Evolutionary conservation across 2,888 invertebrate species (phyloP).

Genomic region (Globia sparganii): DNA sequence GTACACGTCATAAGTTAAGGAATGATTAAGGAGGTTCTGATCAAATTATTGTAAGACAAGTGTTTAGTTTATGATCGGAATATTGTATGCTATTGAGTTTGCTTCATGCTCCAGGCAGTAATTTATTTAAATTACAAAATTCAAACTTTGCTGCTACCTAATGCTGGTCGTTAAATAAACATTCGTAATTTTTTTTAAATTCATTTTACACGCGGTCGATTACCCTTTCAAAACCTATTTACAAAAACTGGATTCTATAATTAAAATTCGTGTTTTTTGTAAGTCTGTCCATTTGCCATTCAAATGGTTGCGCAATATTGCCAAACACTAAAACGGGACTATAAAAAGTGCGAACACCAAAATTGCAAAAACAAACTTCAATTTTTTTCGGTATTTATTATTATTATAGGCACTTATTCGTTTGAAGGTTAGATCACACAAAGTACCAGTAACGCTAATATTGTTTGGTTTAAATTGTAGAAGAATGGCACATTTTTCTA

Average conservation of each 20-base stretch:
- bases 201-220: slow-evolving; percentile 16
- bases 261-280: slow-evolving; percentile 43
- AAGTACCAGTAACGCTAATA: slow-evolving; percentile 66
- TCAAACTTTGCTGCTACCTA: slow-evolving; percentile 1
- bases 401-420: slow-evolving; percentile 73
- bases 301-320: slow-evolving; percentile 58
- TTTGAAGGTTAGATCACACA: slow-evolving; percentile 69
- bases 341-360: slow-evolving; percentile 68
- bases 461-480: slow-evolving; percentile 61
- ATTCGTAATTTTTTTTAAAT: neutral
- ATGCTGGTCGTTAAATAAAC: slow-evolving; percentile 5
- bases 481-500: neutral
- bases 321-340: slow-evolving; percentile 66
- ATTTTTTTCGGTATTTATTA: slow-evolving; percentile 70
- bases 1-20: slow-evolving; percentile 63
- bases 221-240: neutral
- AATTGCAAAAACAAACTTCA: slow-evolving; percentile 71
- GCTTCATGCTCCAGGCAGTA: slow-evolving; percentile 11
- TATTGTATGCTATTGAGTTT: slow-evolving; percentile 40
- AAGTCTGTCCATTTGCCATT: slow-evolving; percentile 42
- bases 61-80: slow-evolving; percentile 67
- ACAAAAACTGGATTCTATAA: slow-evolving; percentile 15
- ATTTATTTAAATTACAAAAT: slow-evolving; percentile 28
- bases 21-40: slow-evolving; percentile 76
- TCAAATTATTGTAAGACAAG: slow-evolving; percentile 74